Evolutionary conservation across 1,140 invertebrate species (phyloP).

Genomic region (Aphelinus certus): DNA sequence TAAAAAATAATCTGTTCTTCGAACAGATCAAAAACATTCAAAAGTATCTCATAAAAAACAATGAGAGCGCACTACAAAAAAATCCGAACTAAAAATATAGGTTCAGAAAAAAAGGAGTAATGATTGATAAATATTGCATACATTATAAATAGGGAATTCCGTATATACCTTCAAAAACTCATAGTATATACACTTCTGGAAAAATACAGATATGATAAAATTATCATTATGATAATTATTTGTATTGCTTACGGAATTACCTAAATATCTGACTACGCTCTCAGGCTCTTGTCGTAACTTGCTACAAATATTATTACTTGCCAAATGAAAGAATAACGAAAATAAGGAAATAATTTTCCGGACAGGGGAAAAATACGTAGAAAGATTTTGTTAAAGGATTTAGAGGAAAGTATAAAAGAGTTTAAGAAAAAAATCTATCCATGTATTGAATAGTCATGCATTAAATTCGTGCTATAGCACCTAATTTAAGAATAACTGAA

Average conservation of each 20-base stretch:
- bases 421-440: no score
- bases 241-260: conserved; percentile 41
- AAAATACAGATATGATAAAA: no score
- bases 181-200: conserved; percentile 29
- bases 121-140: no score
- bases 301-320: conserved; percentile 1
- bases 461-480: no score
- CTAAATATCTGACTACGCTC: conserved; percentile 37
- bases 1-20: no score
- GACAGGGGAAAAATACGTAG: conserved; percentile 4
- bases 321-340: conserved; percentile 22
- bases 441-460: no score
- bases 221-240: background rate
- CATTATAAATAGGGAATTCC: conserved; percentile 34
- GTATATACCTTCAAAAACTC: conserved; percentile 40
- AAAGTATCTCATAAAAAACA: conserved; percentile 1
- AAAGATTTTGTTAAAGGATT: background rate
- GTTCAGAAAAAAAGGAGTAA: background rate
- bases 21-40: conserved; percentile 12
- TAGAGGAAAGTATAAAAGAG: no score
- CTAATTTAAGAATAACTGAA: no score
- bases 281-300: conserved; percentile 32
- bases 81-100: background rate
- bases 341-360: conserved; percentile 4
- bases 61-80: background rate